Conservation (phyloP, 2,888 invertebrate species). For the Mesorhabditis belari region DNA sequence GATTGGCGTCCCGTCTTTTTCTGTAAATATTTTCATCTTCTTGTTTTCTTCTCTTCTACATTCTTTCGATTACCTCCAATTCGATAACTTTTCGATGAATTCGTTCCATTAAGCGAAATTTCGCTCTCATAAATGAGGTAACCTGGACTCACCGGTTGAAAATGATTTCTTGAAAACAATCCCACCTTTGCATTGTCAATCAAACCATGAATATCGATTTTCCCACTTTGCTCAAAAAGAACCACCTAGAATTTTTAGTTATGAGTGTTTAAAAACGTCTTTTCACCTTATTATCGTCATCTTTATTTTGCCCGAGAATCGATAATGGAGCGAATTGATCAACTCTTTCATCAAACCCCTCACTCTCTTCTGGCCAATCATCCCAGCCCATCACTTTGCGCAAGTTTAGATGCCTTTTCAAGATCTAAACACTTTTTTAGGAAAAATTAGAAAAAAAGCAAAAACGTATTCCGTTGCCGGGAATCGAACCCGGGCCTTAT, state of each 20-base stretch:
- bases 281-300: slow-evolving; percentile 27
- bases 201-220: slow-evolving; percentile 40
- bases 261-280: not conserved
- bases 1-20: slow-evolving; percentile 26
- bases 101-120: slow-evolving; percentile 48
- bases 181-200: slow-evolving; percentile 18
- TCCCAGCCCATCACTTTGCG: slow-evolving; percentile 37
- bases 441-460: not conserved
- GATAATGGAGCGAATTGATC: slow-evolving; percentile 36
- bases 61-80: slow-evolving; percentile 8
- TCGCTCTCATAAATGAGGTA: slow-evolving; percentile 42
- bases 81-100: slow-evolving; percentile 31
- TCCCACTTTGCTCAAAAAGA: slow-evolving; percentile 40
- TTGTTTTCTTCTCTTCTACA: not conserved
- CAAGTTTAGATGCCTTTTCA: slow-evolving; percentile 40
- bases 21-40: slow-evolving; percentile 3
- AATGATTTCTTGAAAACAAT: not conserved
- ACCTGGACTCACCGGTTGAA: slow-evolving; percentile 20
- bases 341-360: slow-evolving; percentile 6
- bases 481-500: slow-evolving; percentile 26
- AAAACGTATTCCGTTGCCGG: slow-evolving; percentile 12
- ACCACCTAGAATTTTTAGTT: slow-evolving; percentile 11
- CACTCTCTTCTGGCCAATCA: slow-evolving; percentile 7
- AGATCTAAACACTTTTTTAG: slow-evolving; percentile 14
- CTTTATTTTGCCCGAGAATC: slow-evolving; percentile 34